Evolutionary conservation across 2,797 vertebrate genomes (phyloP), one percentile per base, ranked within the genome.

Genomic region (Melanotaenia maccullochi): DNA sequence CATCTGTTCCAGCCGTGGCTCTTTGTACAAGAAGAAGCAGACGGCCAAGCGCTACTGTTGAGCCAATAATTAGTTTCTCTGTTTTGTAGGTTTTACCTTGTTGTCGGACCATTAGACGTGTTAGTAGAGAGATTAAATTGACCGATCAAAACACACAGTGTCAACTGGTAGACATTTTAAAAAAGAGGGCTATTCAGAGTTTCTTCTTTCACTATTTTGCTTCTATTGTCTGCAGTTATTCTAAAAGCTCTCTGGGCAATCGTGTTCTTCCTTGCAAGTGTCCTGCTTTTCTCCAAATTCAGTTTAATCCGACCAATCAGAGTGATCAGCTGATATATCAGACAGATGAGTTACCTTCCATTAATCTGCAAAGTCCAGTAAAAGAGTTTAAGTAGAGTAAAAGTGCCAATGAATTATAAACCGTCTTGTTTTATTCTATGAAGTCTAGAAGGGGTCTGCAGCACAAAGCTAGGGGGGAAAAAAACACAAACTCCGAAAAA

Each of bases 1-100:
- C 82, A 81, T 80, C 69, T 9, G 14, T 52, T 81, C 83, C 88
- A 87, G 81, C 85, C 87, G 79, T 77, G 76, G 57, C 81, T 81
- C 66, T 47, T 80, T 57, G 67, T 86, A 60, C 70, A 5, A 61
- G 65, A 42, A 54, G 35, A 58, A 47, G 51, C 63, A 13, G 52
- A 40, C n/a, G 7, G 18, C 13, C 1, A 35, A 18, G 68, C 12
- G 20, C 52, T 65, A 38, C 65, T 66, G 64, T 67, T 30, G 65
- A 55, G 67, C 65, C 56, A 75, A 72, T 82, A 77, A 90, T 90
- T 76, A 74, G 78, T 68, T 78, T 87, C 76, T 51, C 54, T 62
- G 32, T 79, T 73, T 75, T 71, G 63, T 65, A 67, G 63, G 47
- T 74, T 75, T 70, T 71, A 68, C 75, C 40, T 68, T 66, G 36